These are phyloP conservation scores for Gobio occitaniae DNA, from an alignment of 2,797 vertebrate genomes.

Conservation along the genomic window DNA sequence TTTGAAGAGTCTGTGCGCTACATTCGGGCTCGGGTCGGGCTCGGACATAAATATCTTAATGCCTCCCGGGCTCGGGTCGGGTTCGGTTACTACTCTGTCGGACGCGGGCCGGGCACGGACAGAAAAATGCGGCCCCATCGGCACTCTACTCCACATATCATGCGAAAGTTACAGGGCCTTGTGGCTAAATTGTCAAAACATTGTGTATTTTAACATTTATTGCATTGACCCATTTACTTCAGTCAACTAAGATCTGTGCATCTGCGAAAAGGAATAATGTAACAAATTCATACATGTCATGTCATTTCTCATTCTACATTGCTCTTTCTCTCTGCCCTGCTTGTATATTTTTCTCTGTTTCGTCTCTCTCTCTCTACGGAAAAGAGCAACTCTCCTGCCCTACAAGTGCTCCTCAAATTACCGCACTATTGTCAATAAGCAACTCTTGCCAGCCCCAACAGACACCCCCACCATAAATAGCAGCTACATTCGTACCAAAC, in stretches of 20 bases:
- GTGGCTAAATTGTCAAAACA: neutral
- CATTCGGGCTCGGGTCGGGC: too few relatives aligned
- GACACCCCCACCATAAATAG: slow-evolving; percentile 30
- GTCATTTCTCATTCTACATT: slow-evolving; percentile 1
- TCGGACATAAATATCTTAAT: too few relatives aligned
- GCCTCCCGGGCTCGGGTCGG: too few relatives aligned
- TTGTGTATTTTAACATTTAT: neutral
- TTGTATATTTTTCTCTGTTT: neutral
- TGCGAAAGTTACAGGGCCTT: neutral
- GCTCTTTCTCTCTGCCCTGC: neutral
- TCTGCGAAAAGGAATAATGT: neutral
- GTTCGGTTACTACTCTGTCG: too few relatives aligned
- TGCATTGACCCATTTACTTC: neutral
- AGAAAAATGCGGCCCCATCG: too few relatives aligned
- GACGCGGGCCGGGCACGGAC: too few relatives aligned
- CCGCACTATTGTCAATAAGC: slow-evolving; percentile 28
- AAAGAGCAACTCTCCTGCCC: slow-evolving; percentile 24
- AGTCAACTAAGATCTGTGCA: slow-evolving; percentile 13
- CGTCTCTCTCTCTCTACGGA: neutral
- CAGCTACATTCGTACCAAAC: neutral
- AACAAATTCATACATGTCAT: slow-evolving; percentile 10
- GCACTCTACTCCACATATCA: neutral
- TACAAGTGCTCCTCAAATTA: slow-evolving; percentile 43
- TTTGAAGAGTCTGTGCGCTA: too few relatives aligned
- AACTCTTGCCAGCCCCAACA: slow-evolving; percentile 36